Percentiles rank a stretch among this genome's conserved stretches.
phyloP scores from a whole-genome alignment of 2,113 vertebrate genomes.

The Dendropsophus ebraccatus region DNA sequence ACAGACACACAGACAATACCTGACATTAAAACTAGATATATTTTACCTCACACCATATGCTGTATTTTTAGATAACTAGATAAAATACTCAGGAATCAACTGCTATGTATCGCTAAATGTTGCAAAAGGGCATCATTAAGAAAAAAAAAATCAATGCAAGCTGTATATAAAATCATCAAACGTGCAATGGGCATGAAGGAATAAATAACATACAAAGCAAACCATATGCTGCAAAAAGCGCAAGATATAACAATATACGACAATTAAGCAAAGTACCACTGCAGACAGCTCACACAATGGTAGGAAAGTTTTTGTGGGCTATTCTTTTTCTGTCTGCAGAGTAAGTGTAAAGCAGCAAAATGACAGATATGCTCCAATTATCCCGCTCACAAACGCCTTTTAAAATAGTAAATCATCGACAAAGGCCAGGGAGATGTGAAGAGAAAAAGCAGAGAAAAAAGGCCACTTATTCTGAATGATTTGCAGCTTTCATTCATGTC shows the following conservation, averaged over 20 bases:
- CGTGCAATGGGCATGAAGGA: background rate
- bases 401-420: background rate
- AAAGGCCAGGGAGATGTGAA: background rate
- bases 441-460: background rate
- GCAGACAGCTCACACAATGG: conserved; percentile 1
- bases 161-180: conserved; percentile 26
- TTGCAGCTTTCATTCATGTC: background rate
- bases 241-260: background rate
- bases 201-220: background rate
- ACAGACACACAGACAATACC: background rate
- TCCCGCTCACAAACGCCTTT: background rate
- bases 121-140: background rate
- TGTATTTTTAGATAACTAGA: background rate
- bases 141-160: conserved; percentile 38
- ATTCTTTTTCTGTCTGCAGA: background rate
- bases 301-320: background rate
- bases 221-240: background rate
- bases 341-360: background rate
- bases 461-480: background rate
- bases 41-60: background rate
- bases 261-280: conserved; percentile 35
- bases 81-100: background rate
- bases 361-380: conserved; percentile 16
- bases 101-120: background rate
- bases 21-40: background rate